phyloP scores from a whole-genome alignment of 2,113 vertebrate genomes.

The Etheostoma spectabile region DNA sequence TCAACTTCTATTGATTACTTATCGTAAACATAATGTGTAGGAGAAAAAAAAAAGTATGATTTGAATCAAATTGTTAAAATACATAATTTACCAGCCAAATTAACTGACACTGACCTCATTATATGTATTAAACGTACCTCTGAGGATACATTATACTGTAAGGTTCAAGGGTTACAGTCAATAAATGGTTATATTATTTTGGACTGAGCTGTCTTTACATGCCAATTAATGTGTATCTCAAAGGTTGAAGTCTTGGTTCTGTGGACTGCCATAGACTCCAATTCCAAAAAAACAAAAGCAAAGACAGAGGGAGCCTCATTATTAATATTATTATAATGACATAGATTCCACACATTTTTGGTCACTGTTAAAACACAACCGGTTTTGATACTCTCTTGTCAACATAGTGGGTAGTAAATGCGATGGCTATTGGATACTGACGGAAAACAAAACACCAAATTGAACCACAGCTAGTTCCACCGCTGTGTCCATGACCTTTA shows the following conservation, averaged over 20 bases:
- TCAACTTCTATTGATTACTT: not conserved
- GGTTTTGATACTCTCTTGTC: not conserved
- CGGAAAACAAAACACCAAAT: slow-evolving; percentile 67
- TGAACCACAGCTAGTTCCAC: slow-evolving; percentile 68
- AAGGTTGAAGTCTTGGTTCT: not conserved
- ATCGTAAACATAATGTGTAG: not conserved
- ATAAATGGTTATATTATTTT: not conserved
- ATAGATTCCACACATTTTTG: slow-evolving; percentile 5
- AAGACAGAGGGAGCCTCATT: not conserved
- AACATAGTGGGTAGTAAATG: not conserved
- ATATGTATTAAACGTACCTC: not conserved
- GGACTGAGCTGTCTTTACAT: slow-evolving; percentile 26
- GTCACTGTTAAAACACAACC: slow-evolving; percentile 6
- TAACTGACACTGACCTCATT: not conserved
- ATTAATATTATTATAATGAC: not conserved
- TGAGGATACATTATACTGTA: not conserved
- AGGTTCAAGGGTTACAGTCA: not conserved
- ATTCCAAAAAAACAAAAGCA: not conserved
- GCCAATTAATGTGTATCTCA: slow-evolving; percentile 20
- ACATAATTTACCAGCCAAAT: not conserved
- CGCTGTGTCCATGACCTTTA: slow-evolving; percentile 78
- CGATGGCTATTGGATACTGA: slow-evolving; percentile 13
- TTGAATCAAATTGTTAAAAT: not conserved
- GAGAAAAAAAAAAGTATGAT: not conserved
- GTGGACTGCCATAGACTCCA: not conserved